Evolutionary conservation across 2,797 vertebrate genomes (phyloP).

Genomic region (Acanthornis magna): DNA sequence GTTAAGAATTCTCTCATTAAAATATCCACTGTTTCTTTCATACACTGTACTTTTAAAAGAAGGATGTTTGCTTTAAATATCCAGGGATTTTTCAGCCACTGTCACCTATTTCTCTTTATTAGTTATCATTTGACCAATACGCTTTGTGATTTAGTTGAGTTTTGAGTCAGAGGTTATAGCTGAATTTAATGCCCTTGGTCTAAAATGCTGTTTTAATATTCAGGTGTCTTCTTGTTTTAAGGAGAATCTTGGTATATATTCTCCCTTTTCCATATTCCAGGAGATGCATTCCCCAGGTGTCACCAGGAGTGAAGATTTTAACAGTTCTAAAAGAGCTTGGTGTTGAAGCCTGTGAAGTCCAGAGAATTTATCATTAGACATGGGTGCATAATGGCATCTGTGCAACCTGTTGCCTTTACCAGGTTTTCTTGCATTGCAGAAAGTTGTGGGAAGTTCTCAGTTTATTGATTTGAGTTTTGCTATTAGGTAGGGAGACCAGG

Average conservation of each 20-base stretch:
- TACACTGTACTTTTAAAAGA: neutral
- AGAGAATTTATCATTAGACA: neutral
- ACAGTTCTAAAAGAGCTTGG: neutral
- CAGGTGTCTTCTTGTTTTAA: neutral
- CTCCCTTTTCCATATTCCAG: neutral
- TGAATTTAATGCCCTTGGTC: neutral
- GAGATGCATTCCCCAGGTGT: neutral
- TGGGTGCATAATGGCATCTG: neutral
- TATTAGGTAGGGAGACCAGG: neutral
- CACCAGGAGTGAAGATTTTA: rapidly evolving
- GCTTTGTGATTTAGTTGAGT: neutral
- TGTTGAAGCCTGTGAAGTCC: neutral
- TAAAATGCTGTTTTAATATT: neutral
- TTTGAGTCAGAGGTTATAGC: neutral
- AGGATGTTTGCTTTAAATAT: neutral
- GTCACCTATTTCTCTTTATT: neutral
- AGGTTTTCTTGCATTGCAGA: neutral
- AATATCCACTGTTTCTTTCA: neutral
- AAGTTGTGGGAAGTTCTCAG: neutral
- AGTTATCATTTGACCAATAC: neutral
- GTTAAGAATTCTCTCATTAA: slow-evolving; percentile 3
- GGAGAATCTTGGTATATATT: neutral
- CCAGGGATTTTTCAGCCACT: neutral
- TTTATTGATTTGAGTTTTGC: neutral
- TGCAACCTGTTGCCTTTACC: neutral